Evolutionary conservation across 2,888 invertebrate species (phyloP).

Genomic region (Ecliptopera silaceata): DNA sequence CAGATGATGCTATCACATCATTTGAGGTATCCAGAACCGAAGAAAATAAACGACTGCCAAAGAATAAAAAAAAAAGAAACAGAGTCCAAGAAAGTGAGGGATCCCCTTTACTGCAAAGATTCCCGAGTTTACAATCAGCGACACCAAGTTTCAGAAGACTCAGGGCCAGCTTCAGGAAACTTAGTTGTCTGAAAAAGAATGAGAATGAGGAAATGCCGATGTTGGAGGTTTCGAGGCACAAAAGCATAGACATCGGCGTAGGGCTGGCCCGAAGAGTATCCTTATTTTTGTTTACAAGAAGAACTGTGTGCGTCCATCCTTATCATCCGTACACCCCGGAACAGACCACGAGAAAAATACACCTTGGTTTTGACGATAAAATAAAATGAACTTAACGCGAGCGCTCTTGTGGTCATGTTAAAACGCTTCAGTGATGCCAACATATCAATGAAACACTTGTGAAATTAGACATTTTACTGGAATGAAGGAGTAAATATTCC

Average conservation of each 20-base stretch:
- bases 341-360: slow-evolving; percentile 70
- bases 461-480: not conserved
- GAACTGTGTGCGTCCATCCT: slow-evolving; percentile 70
- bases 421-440: not conserved
- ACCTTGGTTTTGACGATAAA: slow-evolving; percentile 57
- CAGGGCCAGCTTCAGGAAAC: slow-evolving; percentile 54
- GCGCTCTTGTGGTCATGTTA: not conserved
- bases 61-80: slow-evolving; percentile 27
- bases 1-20: slow-evolving; percentile 50
- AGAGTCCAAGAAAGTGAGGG: slow-evolving; percentile 37
- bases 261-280: slow-evolving; percentile 71
- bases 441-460: not conserved
- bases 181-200: slow-evolving; percentile 61
- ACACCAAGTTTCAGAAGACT: slow-evolving; percentile 56
- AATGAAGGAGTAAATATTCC: too few species aligned
- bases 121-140: slow-evolving; percentile 52
- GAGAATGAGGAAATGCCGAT: slow-evolving; percentile 58
- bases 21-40: slow-evolving; percentile 40
- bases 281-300: slow-evolving; percentile 68
- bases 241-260: slow-evolving; percentile 71
- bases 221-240: slow-evolving; percentile 63
- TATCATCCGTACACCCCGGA: slow-evolving; percentile 75
- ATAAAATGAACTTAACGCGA: slow-evolving; percentile 3
- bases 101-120: slow-evolving; percentile 44
- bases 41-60: slow-evolving; percentile 9